Conservation (phyloP, 2,797 vertebrate species). For the Manis javanica region DNA sequence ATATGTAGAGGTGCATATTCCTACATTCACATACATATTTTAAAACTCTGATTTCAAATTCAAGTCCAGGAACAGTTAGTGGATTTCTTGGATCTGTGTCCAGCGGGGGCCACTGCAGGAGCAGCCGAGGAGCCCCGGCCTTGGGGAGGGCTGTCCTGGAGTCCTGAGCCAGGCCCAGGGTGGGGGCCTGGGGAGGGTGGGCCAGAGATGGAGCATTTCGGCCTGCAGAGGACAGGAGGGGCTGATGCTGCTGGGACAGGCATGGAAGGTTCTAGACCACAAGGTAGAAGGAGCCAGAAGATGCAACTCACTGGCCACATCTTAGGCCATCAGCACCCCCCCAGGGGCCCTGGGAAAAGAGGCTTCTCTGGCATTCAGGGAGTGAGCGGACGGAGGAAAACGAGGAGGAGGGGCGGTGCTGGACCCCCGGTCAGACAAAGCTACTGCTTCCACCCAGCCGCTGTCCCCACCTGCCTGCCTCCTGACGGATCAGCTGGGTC, state of each 20-base stretch:
- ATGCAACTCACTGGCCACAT: accelerated
- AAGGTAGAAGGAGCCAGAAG: neutral
- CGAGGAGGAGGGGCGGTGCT: accelerated
- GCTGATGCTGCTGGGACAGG: neutral
- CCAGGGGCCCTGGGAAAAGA: neutral
- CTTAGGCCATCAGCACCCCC: neutral
- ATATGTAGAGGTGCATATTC: neutral
- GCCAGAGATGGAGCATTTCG: accelerated
- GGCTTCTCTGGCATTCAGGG: neutral
- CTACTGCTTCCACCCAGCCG: accelerated
- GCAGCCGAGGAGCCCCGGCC: accelerated
- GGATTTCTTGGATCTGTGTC: too few species aligned
- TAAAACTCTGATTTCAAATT: neutral
- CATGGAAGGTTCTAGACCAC: neutral
- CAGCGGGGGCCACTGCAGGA: neutral
- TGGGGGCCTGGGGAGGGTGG: neutral
- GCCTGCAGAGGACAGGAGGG: neutral
- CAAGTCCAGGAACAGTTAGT: neutral
- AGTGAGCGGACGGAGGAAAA: accelerated
- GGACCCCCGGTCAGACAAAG: accelerated
- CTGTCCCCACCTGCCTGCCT: accelerated
- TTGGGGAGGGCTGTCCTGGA: too few species aligned
- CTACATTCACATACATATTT: neutral
- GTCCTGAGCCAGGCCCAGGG: neutral
- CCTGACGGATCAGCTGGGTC: accelerated